A percentile compares a stretch with the other conserved stretches of the same genome.
phyloP scores from a whole-genome alignment of 2,113 vertebrate species.

The Halichoeres trimaculatus region DNA sequence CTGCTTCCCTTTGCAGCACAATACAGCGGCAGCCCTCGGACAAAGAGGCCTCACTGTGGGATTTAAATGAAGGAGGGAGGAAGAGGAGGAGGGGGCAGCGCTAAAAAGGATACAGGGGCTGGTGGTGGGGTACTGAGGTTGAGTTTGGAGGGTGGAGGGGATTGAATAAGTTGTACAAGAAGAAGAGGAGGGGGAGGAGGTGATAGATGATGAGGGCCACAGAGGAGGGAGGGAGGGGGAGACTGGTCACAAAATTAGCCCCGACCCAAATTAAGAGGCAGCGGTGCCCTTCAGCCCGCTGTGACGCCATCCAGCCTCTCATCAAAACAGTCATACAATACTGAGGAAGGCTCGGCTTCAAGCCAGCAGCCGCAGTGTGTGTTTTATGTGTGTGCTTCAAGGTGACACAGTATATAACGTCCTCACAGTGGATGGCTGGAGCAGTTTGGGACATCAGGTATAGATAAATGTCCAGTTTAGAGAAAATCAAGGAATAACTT shows the following conservation, averaged over 20 bases:
- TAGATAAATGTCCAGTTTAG: background rate
- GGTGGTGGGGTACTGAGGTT: conserved; percentile 42
- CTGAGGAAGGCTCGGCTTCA: conserved; percentile 39
- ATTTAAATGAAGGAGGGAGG: conserved; percentile 72
- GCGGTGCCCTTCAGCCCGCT: conserved; percentile 51
- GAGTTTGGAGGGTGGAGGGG: conserved; percentile 31
- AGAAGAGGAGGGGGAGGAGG: background rate
- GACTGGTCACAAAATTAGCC: conserved; percentile 32
- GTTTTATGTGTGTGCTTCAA: conserved; percentile 37
- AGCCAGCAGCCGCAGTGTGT: conserved; percentile 55
- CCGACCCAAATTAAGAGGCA: conserved; percentile 38
- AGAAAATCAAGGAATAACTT: background rate
- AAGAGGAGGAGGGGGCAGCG: background rate
- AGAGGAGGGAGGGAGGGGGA: conserved; percentile 18
- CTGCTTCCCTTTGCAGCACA: conserved; percentile 62
- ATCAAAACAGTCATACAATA: conserved; percentile 51
- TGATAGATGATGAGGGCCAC: conserved; percentile 41
- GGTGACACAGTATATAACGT: conserved; percentile 58
- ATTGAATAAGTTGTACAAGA: conserved; percentile 38
- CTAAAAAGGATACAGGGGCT: conserved; percentile 21
- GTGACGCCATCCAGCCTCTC: conserved; percentile 48
- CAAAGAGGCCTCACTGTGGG: conserved; percentile 73
- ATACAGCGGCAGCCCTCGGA: conserved; percentile 60
- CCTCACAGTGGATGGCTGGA: conserved; percentile 37
- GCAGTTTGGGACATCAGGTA: conserved; percentile 3